Evolutionary conservation across 1,140 invertebrate species (phyloP).

Genomic region (Listronotus oregonensis): DNA sequence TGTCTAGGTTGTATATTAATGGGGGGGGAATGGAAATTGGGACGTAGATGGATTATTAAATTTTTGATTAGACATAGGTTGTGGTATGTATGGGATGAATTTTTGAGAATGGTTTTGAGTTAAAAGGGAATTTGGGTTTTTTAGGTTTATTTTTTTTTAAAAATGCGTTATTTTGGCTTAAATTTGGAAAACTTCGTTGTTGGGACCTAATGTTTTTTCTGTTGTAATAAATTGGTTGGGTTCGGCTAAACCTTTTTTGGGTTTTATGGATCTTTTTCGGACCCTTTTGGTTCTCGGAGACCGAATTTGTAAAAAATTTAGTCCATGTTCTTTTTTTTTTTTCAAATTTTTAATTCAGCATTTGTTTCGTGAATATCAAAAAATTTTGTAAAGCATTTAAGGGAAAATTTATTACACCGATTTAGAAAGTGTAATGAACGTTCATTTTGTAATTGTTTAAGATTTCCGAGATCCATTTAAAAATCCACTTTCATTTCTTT

Average conservation of each 20-base stretch:
- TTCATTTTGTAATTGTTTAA: not conserved
- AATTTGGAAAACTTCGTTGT: slow-evolving; percentile 20
- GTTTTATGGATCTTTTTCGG: not conserved
- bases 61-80: no score
- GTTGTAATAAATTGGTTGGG: not conserved
- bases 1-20: no score
- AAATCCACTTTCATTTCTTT: no score
- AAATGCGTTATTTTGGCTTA: no score
- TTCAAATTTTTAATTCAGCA: not conserved
- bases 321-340: slow-evolving; percentile 1
- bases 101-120: no score
- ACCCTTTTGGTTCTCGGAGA: not conserved
- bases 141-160: no score
- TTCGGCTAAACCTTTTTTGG: not conserved
- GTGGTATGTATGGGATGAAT: no score
- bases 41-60: no score
- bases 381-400: slow-evolving; percentile 2
- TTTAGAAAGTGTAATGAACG: not conserved
- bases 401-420: no score
- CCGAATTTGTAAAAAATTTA: not conserved
- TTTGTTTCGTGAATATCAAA: not conserved
- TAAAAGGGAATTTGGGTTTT: no score
- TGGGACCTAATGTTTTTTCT: slow-evolving; percentile 1
- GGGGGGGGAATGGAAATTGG: no score
- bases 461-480: not conserved